A percentile compares a stretch with the other conserved stretches of the same genome.
Evolutionary conservation across 2,113 vertebrate species (phyloP).

Genomic region (Diadophis punctatus): DNA sequence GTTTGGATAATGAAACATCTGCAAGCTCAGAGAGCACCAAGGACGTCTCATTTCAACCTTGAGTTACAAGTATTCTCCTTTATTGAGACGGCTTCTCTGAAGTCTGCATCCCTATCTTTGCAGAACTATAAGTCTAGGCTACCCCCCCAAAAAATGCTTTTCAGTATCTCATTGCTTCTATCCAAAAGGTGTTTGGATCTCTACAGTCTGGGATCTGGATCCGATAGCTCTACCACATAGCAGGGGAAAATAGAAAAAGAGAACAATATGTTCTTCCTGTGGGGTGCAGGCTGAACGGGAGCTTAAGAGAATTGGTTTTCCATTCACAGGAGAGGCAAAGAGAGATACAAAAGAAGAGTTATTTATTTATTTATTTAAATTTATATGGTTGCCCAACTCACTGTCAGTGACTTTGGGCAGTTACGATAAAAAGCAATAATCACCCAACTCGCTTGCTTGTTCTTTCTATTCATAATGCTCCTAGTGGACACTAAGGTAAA

Average conservation of each 20-base stretch:
- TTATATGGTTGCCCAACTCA: background rate
- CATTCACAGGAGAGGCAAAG: background rate
- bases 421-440: background rate
- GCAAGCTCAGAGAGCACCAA: background rate
- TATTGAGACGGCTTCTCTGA: background rate
- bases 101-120: background rate
- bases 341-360: background rate
- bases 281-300: background rate
- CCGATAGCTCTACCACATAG: background rate
- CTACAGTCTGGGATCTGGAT: background rate
- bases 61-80: background rate
- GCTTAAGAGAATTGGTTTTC: background rate
- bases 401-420: background rate
- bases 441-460: background rate
- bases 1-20: background rate
- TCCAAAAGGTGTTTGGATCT: background rate
- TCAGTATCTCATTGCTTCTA: background rate
- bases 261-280: background rate
- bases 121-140: background rate
- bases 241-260: background rate
- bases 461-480: background rate
- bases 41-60: background rate
- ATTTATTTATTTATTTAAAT: no score
- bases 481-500: background rate
- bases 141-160: background rate